Evolutionary conservation across 1,140 invertebrate species (phyloP).

Genomic region (Paralvinella palmiformis): DNA sequence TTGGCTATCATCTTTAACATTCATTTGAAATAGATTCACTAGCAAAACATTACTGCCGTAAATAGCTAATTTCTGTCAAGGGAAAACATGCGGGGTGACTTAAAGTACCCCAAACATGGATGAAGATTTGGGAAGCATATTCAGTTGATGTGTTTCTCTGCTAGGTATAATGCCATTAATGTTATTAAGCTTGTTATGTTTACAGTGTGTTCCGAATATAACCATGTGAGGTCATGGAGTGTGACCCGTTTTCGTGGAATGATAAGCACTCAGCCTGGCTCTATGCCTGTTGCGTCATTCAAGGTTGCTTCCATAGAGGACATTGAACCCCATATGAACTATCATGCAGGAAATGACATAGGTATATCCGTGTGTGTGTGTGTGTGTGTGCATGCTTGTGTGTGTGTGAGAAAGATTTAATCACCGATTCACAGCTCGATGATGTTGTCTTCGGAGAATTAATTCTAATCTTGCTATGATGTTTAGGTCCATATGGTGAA

Average conservation of each 20-base stretch:
- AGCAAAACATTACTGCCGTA: no score
- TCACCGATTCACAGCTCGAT: background rate
- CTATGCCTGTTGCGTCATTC: conserved; percentile 91
- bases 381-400: background rate
- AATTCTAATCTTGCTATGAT: background rate
- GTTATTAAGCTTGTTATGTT: background rate
- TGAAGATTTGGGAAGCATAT: no score
- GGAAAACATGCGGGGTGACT: no score
- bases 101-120: no score
- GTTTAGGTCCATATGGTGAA: conserved; percentile 86
- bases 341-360: conserved; percentile 73
- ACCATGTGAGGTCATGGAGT: conserved; percentile 94
- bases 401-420: no score
- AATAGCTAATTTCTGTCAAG: no score
- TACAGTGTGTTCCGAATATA: conserved; percentile 90
- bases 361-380: conserved; percentile 50
- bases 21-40: no score
- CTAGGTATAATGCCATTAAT: no score
- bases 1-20: no score
- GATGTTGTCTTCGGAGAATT: background rate
- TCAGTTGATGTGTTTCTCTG: no score
- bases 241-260: conserved; percentile 87
- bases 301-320: conserved; percentile 89
- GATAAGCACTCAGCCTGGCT: conserved; percentile 97
- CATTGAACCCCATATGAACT: conserved; percentile 69